Evolutionary conservation across 1,140 invertebrate species (phyloP), one percentile per base, ranked within the genome.

Genomic region (Drosophila tani): DNA sequence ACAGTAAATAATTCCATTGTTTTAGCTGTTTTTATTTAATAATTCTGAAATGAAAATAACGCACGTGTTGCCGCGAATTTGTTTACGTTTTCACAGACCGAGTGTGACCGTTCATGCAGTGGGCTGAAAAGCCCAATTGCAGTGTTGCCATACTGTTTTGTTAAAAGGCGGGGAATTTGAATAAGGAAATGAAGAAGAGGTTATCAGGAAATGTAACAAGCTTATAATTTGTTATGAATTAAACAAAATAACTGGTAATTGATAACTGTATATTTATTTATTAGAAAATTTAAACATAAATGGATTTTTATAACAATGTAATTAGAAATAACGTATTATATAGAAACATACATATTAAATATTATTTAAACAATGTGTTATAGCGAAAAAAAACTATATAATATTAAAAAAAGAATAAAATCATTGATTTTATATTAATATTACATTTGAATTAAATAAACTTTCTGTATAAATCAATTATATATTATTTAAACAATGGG

Each of bases 1-100:
- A 92, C 90, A 47, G 90, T 86, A 47, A 92, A 92, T 64, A 92
- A 79, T 81, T 92, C 91, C 91, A 92, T 92, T 76, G 17, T 56
- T 75, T 11, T n/a, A 21, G 9, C 8, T 40, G 2, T 4, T 65
- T 71, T 53, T 46, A 64, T 24, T 69, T 8, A 78, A 32, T 24
- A 64, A 41, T 24, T 58, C 5, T 21, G 62, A 27, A 15, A 43
- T 35, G 63, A 58, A 59, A 7, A 29, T 40, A 51, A 47, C 56
- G 66, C 84, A 88, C 84, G 84, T 88, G 84, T 84, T 82, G 68
- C 32, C 17, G 35, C 19, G 5, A 49, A 41, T 58, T 80, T 87
- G 83, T 87, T 87, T 87, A 85, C 47, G 71, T 86, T 87, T 82
- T 73, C 14, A 27, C 35, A 46, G n/a, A 3, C 21, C 35, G 60